Conservation (phyloP, 2,113 vertebrate species). For the Tyrannus savana region DNA sequence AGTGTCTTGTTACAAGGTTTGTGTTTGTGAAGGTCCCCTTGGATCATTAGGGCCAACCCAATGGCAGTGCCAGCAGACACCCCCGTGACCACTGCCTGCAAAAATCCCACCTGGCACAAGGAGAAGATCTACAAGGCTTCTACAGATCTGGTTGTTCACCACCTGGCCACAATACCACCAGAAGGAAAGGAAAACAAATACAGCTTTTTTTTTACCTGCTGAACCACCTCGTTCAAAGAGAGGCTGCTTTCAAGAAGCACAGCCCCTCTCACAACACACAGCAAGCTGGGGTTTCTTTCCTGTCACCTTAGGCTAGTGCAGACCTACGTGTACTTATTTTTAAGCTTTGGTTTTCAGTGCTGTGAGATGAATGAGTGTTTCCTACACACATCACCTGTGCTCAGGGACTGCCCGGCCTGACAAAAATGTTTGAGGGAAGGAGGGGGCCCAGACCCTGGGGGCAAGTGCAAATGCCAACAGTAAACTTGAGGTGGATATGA, state of each 20-base stretch:
- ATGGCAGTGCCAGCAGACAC: neutral
- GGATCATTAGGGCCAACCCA: accelerated
- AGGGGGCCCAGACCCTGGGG: neutral
- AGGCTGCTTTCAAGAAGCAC: accelerated
- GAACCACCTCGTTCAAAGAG: neutral
- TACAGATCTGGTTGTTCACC: accelerated
- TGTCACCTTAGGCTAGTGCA: neutral
- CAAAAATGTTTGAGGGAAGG: neutral
- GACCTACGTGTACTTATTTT: neutral
- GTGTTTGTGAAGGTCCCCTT: neutral
- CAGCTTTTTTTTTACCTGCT: neutral
- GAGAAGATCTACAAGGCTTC: neutral
- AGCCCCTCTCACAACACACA: neutral
- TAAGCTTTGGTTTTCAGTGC: neutral
- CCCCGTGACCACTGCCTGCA: neutral
- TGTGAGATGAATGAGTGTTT: neutral
- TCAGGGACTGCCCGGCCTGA: neutral
- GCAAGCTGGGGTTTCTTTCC: neutral
- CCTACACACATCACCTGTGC: neutral
- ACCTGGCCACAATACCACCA: neutral
- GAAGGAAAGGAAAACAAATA: neutral
- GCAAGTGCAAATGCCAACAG: neutral
- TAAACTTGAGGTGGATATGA: neutral
- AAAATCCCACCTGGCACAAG: neutral
- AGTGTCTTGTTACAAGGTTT: neutral